Percentiles rank a stretch among this genome's conserved stretches.
Conservation (phyloP, 2,888 invertebrate species). For the Catocala fraxini region DNA sequence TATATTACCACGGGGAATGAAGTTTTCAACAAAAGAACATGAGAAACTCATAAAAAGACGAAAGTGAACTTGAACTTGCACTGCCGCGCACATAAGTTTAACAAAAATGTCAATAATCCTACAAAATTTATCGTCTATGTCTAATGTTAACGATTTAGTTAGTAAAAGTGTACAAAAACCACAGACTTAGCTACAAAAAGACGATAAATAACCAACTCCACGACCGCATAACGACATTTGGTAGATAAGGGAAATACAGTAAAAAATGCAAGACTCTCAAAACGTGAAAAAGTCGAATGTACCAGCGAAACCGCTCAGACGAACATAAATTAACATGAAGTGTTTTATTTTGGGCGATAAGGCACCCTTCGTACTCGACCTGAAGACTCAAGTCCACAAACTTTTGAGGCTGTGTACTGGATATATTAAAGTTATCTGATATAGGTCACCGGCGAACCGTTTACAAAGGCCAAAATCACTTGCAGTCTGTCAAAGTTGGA, state of each 20-base stretch:
- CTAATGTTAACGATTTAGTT: conserved; percentile 48
- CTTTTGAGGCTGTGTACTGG: conserved; percentile 62
- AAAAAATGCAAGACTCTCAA: conserved; percentile 58
- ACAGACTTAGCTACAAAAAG: conserved; percentile 49
- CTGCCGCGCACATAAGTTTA: conserved; percentile 38
- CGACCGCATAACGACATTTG: conserved; percentile 53
- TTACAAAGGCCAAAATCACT: conserved; percentile 76
- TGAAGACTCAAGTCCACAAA: conserved; percentile 63
- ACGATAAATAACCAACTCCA: conserved; percentile 56
- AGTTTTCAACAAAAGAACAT: not conserved
- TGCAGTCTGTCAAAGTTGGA: conserved; percentile 67
- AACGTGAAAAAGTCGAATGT: conserved; percentile 48
- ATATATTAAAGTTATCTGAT: conserved; percentile 81
- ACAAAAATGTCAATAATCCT: conserved; percentile 54
- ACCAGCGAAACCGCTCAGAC: conserved; percentile 48
- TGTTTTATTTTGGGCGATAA: conserved; percentile 78
- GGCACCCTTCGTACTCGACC: conserved; percentile 57
- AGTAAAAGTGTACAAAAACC: conserved; percentile 44
- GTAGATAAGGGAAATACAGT: conserved; percentile 59
- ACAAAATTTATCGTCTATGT: conserved; percentile 54
- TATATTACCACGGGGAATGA: not conserved
- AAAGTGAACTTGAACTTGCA: conserved; percentile 32
- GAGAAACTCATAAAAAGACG: conserved; percentile 10
- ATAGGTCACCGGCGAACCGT: conserved; percentile 71
- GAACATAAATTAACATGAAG: conserved; percentile 81